phyloP scores from a whole-genome alignment of 2,113 vertebrate species.

The Aepyceros melampus region DNA sequence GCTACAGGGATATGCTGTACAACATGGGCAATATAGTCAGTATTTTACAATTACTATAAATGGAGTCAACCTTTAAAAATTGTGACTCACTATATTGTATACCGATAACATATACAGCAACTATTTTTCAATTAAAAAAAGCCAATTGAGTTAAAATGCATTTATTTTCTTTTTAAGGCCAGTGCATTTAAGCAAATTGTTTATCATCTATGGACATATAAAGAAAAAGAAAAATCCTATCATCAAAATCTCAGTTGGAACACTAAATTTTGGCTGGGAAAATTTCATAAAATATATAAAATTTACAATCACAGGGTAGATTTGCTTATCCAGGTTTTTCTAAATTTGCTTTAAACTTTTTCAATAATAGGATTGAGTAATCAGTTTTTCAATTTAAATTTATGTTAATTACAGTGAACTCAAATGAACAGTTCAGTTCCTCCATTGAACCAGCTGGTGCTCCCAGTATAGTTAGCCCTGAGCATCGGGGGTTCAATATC shows the following conservation, averaged over 20 bases:
- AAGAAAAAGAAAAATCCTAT: background rate
- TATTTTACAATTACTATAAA: background rate
- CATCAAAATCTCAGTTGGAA: background rate
- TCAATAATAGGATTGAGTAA: background rate
- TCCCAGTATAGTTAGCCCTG: background rate
- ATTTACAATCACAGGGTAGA: background rate
- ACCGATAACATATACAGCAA: background rate
- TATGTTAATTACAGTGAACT: background rate
- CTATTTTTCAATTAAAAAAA: background rate
- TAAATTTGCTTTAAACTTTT: background rate
- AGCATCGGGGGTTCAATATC: background rate
- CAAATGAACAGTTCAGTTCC: background rate
- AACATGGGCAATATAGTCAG: background rate
- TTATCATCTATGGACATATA: background rate
- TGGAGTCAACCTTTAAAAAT: background rate
- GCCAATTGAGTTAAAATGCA: background rate
- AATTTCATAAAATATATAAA: background rate
- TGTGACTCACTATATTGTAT: background rate
- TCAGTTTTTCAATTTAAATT: background rate
- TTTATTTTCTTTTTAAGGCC: background rate
- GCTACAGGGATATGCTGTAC: background rate
- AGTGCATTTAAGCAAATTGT: background rate
- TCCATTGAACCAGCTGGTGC: background rate
- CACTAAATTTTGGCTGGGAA: background rate
- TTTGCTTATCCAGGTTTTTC: background rate